Base-by-base conservation (phyloP, 2,113 vertebrate species). In the Glaucidium brasilianum region DNA sequence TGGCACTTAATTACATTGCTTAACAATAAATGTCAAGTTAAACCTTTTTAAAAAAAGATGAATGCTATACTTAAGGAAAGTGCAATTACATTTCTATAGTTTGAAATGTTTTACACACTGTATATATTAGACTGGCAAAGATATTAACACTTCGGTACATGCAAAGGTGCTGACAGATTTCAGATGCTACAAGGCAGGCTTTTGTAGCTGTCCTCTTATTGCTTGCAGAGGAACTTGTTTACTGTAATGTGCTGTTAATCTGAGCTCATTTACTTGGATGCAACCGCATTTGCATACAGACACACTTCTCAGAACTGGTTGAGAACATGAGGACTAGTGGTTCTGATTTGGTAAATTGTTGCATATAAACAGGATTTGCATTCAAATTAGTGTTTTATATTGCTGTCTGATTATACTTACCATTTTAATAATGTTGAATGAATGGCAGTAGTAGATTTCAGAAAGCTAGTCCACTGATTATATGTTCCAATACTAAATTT, bases 11-110 rank as follows among this genome's bases (percentile, higher is more conserved):
- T 98, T 98, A 96, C 85, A 10, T 96, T 95, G 94, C 83, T 96
- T 95, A 95, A 97, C 95, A 97, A 96, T 97, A 97, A 97, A 90
- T 91, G 95, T 97, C 96, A 97, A 93, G 92, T 91, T 95, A 95
- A 97, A 94, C 50, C 85, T 96, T 96, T 97, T 95, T 85, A 4
- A 74, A 95, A 92, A 97, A 97, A 94, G 79, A 95, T 88, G 78
- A 96, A 96, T 97, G 50, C 85, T 74, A 21, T 90, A 35, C 52
- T 96, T 96, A 95, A 85, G 84, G 66, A 89, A 95, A 97, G 67
- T 85, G 43, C 88, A 97, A 79, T 97, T 95, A 81, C 75, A 64
- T 95, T 96, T 89, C 85, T 81, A 72, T 83, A 85, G 77, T 92
- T 94, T 94, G 93, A 92, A 97, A 91, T 97, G 89, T 96, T 96